Conservation (phyloP, 2,888 invertebrate genomes). For the Lepeophtheirus nordmannii region DNA sequence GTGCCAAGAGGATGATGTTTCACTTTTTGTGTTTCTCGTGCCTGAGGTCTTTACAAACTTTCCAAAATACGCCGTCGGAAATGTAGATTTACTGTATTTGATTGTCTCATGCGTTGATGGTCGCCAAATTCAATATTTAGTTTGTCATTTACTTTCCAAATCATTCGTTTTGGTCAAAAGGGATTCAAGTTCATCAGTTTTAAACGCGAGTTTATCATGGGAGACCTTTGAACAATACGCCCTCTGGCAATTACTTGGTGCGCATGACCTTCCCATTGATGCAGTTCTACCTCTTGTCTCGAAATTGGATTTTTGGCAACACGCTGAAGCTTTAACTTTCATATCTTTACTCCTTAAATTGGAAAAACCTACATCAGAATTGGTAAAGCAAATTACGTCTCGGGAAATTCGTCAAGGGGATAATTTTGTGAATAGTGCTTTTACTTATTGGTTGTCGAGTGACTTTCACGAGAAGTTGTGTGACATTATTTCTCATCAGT, state of each 20-base stretch:
- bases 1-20: slow-evolving; percentile 55
- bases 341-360: slow-evolving; percentile 73
- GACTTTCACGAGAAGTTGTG: slow-evolving; percentile 51
- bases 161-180: slow-evolving; percentile 25
- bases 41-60: slow-evolving; percentile 84
- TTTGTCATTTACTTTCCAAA: slow-evolving; percentile 57
- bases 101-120: slow-evolving; percentile 82
- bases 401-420: slow-evolving; percentile 39
- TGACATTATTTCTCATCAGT: slow-evolving; percentile 35
- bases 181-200: slow-evolving; percentile 54
- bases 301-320: slow-evolving; percentile 64
- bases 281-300: slow-evolving; percentile 61
- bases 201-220: slow-evolving; percentile 75
- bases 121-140: slow-evolving; percentile 69
- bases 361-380: slow-evolving; percentile 35
- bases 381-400: slow-evolving; percentile 36
- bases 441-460: slow-evolving; percentile 74
- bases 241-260: slow-evolving; percentile 86
- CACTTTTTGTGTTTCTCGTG: slow-evolving; percentile 75
- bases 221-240: slow-evolving; percentile 95
- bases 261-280: slow-evolving; percentile 84
- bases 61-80: slow-evolving; percentile 50
- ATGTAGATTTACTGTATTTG: slow-evolving; percentile 67
- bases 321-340: slow-evolving; percentile 81
- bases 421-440: slow-evolving; percentile 60